Base-by-base conservation (phyloP, 2,888 invertebrate species). In the Hesperia comma region DNA sequence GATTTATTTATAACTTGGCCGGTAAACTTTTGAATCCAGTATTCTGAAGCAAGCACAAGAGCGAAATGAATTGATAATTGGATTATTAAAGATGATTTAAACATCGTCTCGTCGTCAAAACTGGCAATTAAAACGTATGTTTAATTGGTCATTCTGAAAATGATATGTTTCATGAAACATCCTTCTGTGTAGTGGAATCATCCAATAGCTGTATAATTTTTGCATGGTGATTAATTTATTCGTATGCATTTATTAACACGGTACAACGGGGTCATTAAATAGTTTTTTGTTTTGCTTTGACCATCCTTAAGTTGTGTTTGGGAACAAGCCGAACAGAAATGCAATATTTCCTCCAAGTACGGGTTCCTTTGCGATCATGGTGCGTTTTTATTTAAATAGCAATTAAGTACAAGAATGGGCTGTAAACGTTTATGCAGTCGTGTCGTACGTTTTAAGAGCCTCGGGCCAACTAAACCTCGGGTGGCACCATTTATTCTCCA, bases 371-470 rank as follows among this genome's bases (percentile, higher is more conserved):
- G 83, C 84, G 78, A 86, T 88, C 87, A 86, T 85, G 86, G 88
- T 85, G 80, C 81, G 86, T 89, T 90, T 88, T 90, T 89, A 88
- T 90, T 91, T 90, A 85, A 91, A 90, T 87, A 87, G 87, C 89
- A 90, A 90, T 90, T 91, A 90, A 89, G 82, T 83, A 82, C 85
- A 90, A 90, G 91, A 91, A 91, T 90, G 88, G 90, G 88, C 84
- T 83, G 88, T 91, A 88, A 91, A 90, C 79, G 85, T 88, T 88
- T 86, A 88, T 85, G 79, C 81, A 77, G 82, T 79, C 82, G 83
- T 83, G 78, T 78, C 80, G 84, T 83, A 81, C 85, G 84, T 77
- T 88, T 89, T 85, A 85, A 85, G 80, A 83, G 79, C 78, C 70
- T 33, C 72, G 69, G 77, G 72, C 75, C 77, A 78, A 77, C 84